Evolutionary conservation across 2,888 invertebrate species (phyloP), one percentile per base, ranked within the genome.

Genomic region (Carpatolechia fugitivella): DNA sequence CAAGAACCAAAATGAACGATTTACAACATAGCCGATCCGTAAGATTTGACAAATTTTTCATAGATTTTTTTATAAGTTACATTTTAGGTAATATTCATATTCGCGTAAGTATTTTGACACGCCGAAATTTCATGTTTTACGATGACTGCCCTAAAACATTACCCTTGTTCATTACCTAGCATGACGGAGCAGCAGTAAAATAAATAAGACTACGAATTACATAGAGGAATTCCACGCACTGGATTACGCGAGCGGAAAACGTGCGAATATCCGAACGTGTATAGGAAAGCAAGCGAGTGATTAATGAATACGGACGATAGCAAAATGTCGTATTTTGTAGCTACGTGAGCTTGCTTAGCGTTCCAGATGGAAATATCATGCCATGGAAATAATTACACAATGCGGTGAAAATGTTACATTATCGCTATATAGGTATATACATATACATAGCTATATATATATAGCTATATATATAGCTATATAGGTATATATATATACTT

Each of bases 241-340:
- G 41, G 20, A 41, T 41, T 11, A 33, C 29, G 16, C 10, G 24
- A 18, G 14, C 36, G 65, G 69, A 68, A 76, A 76, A 74, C 62
- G 66, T 60, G 61, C 59, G 66, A 69, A 72, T 69, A 69, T 64
- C 47, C 52, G 54, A 56, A 56, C 66, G 63, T 61, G 62, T 66
- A 63, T 65, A 68, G 63, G 66, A 70, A 67, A 64, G 62, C 63
- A 54, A 69, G 66, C 69, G 68, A 60, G 72, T 82, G 82, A 84
- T 83, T 82, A 83, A 84, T 83, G 80, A 77, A 64, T 68, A 69
- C 70, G 58, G 69, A 69, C 74, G 72, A 75, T 80, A 80, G 78
- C 80, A 79, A 79, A 41, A 82, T 79, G 78, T 79, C 60, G 58
- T 61, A 59, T 58, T n/a, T 55, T 50, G 36, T 56, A 55, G n/a